Base-by-base conservation (phyloP, 2,888 invertebrate species). In the Conomelus anceps region DNA sequence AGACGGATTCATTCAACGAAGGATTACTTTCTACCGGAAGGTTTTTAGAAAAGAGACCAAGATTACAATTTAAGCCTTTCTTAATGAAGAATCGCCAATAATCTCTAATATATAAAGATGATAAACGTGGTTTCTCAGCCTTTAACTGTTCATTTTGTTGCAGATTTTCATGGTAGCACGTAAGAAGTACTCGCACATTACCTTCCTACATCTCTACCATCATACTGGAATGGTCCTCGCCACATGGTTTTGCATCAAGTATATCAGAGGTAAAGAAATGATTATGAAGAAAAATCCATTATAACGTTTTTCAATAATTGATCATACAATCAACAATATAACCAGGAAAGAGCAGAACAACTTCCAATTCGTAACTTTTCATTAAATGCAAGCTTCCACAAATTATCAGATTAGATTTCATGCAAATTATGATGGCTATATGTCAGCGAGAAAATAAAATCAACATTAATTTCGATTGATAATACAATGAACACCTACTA, bases 171-270 rank as follows among this genome's bases (percentile, higher is more conserved):
- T 98, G 92, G 97, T 98, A 9, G 93, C 98, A 91, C 95, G 98
- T 86, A 98, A 98, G 93, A 98, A 98, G 93, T 96, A 97, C 92
- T 96, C 96, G 89, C 98, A 98, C 93, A 96, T 98, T 23, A 96
- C 97, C 0, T 97, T 97, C 92, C 94, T 98, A 22, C 98, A 98
- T 92, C 95, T 98, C 22, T 98, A 98, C 92, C 98, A 98, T 93
- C 98, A 98, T 93, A 94, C 96, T 3, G 94, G 96, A 92, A 97
- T 96, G 94, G 97, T 96, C 22, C 93, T 97, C 90, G 95, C 96
- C 93, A 96, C 96, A 0, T 97, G 97, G 97, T 96, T 96, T 23
- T 97, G 96, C 88, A 94, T 96, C 23, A 96, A 96, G 93, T 97
- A 96, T 92, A 94, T 96, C 89, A 96, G 97, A 92, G 96, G 96